Conservation (phyloP, 2,113 vertebrate species). For the Platanista minor region DNA sequence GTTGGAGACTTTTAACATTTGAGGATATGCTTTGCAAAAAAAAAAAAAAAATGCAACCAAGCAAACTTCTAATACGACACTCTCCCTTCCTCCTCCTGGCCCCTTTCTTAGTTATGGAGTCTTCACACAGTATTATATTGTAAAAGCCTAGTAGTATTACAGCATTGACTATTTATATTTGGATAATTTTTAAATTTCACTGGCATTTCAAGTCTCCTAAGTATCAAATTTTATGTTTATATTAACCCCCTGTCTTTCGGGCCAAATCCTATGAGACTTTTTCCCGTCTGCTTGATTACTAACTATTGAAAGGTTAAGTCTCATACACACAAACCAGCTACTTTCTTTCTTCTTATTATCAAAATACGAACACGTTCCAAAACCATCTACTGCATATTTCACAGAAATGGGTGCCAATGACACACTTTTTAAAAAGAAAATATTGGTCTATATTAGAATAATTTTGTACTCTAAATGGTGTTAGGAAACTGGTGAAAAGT, state of each 20-base stretch:
- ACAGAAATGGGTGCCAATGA: slow-evolving; percentile 54
- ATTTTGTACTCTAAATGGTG: slow-evolving; percentile 53
- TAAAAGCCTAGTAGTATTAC: slow-evolving; percentile 5
- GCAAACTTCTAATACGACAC: background rate
- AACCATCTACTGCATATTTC: slow-evolving; percentile 57
- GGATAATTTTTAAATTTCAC: slow-evolving; percentile 49
- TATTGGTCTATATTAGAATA: slow-evolving; percentile 61
- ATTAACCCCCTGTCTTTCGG: slow-evolving; percentile 36
- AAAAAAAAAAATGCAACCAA: background rate
- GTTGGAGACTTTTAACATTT: background rate
- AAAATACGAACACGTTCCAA: slow-evolving; percentile 65
- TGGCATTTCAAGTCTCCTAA: slow-evolving; percentile 37
- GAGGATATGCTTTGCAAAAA: background rate
- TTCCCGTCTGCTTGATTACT: slow-evolving; percentile 22
- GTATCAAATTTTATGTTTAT: slow-evolving; percentile 61
- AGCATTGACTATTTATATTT: slow-evolving; percentile 49
- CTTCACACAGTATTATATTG: slow-evolving; percentile 20
- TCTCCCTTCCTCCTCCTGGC: background rate
- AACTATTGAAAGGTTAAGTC: slow-evolving; percentile 63
- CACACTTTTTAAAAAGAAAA: slow-evolving; percentile 58
- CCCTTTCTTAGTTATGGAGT: background rate
- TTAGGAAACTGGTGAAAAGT: slow-evolving; percentile 61
- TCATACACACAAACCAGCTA: slow-evolving; percentile 54
- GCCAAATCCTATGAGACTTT: slow-evolving; percentile 45
- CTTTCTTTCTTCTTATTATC: slow-evolving; percentile 63